Evolutionary conservation across 2,797 vertebrate species (phyloP).

Genomic region (Trachurus trachurus): DNA sequence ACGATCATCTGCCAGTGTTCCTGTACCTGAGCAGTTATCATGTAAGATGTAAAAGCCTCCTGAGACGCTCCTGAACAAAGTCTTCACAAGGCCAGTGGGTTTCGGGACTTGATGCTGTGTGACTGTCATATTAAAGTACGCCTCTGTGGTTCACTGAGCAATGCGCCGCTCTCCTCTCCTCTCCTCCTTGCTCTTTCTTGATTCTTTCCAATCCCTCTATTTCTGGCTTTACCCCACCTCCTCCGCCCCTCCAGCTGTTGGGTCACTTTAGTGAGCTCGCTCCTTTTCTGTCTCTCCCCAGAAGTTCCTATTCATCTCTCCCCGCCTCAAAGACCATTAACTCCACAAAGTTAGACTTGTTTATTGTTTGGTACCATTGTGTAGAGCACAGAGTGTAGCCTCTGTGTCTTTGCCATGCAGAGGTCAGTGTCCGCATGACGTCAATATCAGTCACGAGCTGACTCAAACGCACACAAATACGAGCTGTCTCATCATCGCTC

Average conservation of each 20-base stretch:
- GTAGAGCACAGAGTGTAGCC: background rate
- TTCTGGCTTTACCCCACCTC: constrained; percentile 55
- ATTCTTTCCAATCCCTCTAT: constrained; percentile 58
- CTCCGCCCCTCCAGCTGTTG: constrained; percentile 54
- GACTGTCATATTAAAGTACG: constrained; percentile 62
- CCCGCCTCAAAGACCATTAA: constrained; percentile 7
- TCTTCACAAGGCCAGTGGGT: constrained; percentile 46
- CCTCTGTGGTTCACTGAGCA: constrained; percentile 69
- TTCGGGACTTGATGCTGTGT: constrained; percentile 59
- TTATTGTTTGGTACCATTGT: constrained; percentile 9
- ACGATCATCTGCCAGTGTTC: background rate
- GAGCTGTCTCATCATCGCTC: background rate
- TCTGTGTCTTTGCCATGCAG: constrained; percentile 12
- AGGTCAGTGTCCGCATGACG: constrained; percentile 23
- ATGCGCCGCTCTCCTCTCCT: constrained; percentile 42
- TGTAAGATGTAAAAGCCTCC: background rate
- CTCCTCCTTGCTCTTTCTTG: constrained; percentile 43
- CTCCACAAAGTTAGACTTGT: constrained; percentile 10
- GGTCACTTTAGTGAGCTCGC: constrained; percentile 47
- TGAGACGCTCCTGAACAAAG: constrained; percentile 18
- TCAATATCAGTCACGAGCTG: constrained; percentile 37
- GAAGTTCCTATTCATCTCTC: constrained; percentile 26
- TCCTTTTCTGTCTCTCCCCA: constrained; percentile 53
- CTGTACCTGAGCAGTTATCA: background rate
- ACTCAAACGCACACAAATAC: background rate